A percentile compares a stretch with the other conserved stretches of the same genome.
Conservation (phyloP, 2,113 vertebrate genomes). For the Sander vitreus region DNA sequence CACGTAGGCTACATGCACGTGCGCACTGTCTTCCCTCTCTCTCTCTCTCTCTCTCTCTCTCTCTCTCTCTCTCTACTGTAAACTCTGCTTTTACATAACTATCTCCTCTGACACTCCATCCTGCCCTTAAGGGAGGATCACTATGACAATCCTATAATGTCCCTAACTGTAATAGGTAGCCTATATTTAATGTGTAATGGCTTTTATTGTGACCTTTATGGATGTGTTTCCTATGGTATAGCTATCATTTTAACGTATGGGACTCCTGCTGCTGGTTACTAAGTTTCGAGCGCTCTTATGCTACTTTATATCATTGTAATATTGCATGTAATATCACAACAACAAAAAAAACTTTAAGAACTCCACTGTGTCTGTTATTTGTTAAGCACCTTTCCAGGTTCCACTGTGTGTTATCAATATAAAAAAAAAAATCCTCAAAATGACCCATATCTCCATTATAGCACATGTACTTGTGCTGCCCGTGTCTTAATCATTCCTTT, state of each 20-base stretch:
- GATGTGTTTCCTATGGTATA: neutral
- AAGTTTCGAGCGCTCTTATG: conserved; percentile 4
- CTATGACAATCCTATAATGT: conserved; percentile 20
- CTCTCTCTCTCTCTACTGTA: conserved; percentile 12
- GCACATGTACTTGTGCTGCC: conserved; percentile 53
- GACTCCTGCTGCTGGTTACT: conserved; percentile 7
- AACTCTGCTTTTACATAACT: conserved; percentile 67
- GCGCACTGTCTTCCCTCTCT: neutral
- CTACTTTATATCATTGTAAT: conserved; percentile 22
- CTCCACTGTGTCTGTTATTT: neutral
- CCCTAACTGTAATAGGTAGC: neutral
- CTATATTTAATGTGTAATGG: neutral
- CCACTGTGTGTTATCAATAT: conserved; percentile 42
- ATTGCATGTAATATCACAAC: neutral
- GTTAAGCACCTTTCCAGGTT: neutral
- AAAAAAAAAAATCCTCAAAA: conserved; percentile 55
- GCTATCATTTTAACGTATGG: conserved; percentile 2
- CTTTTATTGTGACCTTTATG: conserved; percentile 26
- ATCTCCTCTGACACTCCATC: conserved; percentile 43
- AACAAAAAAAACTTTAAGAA: neutral
- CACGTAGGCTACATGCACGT: neutral
- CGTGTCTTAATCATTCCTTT: conserved; percentile 30
- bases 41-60: neutral
- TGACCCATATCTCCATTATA: conserved; percentile 54
- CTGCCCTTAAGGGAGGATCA: conserved; percentile 29